Evolutionary conservation across 2,888 invertebrate species (phyloP).

Genomic region (Eristalis pertinax): DNA sequence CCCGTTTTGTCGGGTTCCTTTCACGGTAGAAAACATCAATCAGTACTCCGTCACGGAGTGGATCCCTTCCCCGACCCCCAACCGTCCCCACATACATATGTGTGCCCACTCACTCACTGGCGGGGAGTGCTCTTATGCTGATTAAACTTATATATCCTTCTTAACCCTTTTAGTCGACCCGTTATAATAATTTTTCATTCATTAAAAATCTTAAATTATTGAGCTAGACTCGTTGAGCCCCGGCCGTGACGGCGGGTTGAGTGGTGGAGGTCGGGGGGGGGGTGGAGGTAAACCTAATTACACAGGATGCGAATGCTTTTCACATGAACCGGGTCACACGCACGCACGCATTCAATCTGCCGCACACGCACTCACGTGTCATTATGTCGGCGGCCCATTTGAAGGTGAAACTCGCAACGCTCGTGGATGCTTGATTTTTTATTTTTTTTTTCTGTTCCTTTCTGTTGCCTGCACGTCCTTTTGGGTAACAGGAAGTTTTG

Average conservation of each 20-base stretch:
- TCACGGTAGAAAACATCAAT: slow-evolving; percentile 71
- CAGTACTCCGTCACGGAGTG: slow-evolving; percentile 66
- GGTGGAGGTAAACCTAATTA: slow-evolving; percentile 52
- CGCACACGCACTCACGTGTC: slow-evolving; percentile 21
- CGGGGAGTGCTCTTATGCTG: slow-evolving; percentile 67
- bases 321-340: slow-evolving; percentile 63
- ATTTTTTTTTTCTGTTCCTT: slow-evolving; percentile 36
- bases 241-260: not conserved
- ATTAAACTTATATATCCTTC: slow-evolving; percentile 63
- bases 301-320: slow-evolving; percentile 66
- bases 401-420: slow-evolving; percentile 20
- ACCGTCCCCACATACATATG: not conserved
- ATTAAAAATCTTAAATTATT: slow-evolving; percentile 70
- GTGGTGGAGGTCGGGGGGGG: not conserved
- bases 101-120: slow-evolving; percentile 7
- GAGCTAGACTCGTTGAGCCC: not conserved
- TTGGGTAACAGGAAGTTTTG: slow-evolving; percentile 71
- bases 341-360: slow-evolving; percentile 49
- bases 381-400: slow-evolving; percentile 17
- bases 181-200: slow-evolving; percentile 71
- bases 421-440: slow-evolving; percentile 6
- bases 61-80: slow-evolving; percentile 62
- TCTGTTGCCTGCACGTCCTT: slow-evolving; percentile 24
- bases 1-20: slow-evolving; percentile 61
- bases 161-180: slow-evolving; percentile 62